phyloP scores from a whole-genome alignment of 2,797 vertebrate species.

The Liparis tanakae region DNA sequence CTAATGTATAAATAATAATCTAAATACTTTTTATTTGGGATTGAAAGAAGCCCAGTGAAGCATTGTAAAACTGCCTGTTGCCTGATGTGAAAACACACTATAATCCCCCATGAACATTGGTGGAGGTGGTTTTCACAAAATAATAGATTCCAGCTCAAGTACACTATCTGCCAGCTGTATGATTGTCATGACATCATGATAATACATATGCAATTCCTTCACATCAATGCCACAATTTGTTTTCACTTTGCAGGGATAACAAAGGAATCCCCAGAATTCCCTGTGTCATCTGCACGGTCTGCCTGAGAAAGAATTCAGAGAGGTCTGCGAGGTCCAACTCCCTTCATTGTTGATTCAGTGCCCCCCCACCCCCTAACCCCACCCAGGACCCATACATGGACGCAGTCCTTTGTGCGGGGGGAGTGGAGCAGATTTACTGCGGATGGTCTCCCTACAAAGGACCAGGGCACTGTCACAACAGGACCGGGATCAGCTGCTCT shows the following conservation, averaged over 20 bases:
- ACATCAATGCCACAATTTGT: constrained; percentile 21
- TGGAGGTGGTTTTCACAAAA: neutral
- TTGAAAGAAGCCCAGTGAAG: neutral
- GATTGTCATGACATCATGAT: constrained; percentile 21
- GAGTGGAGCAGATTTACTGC: constrained; percentile 81
- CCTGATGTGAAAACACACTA: constrained; percentile 3
- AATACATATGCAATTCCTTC: constrained; percentile 34
- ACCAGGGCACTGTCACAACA: constrained; percentile 77
- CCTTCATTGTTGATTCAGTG: constrained; percentile 78
- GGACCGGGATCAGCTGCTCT: constrained; percentile 72
- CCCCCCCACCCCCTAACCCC: constrained; percentile 48
- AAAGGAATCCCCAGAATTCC: constrained; percentile 74
- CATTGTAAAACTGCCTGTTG: neutral
- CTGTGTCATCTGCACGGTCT: constrained; percentile 58
- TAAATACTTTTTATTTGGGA: neutral
- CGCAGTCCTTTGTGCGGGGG: constrained; percentile 72
- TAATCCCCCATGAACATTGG: neutral
- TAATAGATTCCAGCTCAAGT: neutral
- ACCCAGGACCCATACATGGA: constrained; percentile 74
- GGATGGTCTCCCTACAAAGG: constrained; percentile 76
- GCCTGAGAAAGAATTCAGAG: constrained; percentile 77
- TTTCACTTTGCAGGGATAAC: constrained; percentile 58
- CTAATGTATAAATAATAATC: neutral
- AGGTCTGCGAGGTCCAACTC: constrained; percentile 71
- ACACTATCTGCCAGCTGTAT: neutral